phyloP scores from a whole-genome alignment of 1,140 invertebrate genomes.

The Pogonomyrmex californicus region DNA sequence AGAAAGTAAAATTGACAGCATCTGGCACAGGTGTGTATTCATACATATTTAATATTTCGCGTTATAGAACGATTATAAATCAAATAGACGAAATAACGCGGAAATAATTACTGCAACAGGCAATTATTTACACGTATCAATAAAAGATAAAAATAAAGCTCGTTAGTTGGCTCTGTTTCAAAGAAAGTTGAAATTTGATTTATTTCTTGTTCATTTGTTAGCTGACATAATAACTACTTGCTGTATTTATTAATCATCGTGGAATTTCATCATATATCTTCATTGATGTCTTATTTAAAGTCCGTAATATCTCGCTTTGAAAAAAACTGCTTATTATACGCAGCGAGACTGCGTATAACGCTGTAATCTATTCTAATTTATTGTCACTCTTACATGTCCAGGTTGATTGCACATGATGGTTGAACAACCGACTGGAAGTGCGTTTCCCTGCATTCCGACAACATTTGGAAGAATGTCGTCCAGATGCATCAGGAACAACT shows the following conservation, averaged over 20 bases:
- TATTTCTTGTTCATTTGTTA: background rate
- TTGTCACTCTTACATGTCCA: constrained; percentile 84
- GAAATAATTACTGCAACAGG: background rate
- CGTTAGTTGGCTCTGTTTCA: background rate
- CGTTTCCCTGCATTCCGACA: constrained; percentile 82
- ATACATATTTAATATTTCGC: background rate
- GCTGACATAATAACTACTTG: background rate
- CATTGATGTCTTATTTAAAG: background rate
- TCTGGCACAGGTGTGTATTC: background rate
- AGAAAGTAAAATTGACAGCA: background rate
- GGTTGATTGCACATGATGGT: constrained; percentile 91
- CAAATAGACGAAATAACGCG: background rate
- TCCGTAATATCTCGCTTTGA: background rate
- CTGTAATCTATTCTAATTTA: constrained; percentile 21
- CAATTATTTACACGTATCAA: background rate
- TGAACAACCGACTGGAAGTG: constrained; percentile 92
- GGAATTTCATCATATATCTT: background rate
- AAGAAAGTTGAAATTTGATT: background rate
- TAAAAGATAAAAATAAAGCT: background rate
- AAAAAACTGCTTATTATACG: background rate
- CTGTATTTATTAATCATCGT: background rate
- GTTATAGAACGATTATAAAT: background rate
- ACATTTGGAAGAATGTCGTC: constrained; percentile 92
- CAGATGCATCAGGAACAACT: constrained; percentile 94
- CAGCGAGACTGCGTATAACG: background rate